Conservation (phyloP, 92 coral and sea anemone genomes). For the Phenganax stokvisi region DNA sequence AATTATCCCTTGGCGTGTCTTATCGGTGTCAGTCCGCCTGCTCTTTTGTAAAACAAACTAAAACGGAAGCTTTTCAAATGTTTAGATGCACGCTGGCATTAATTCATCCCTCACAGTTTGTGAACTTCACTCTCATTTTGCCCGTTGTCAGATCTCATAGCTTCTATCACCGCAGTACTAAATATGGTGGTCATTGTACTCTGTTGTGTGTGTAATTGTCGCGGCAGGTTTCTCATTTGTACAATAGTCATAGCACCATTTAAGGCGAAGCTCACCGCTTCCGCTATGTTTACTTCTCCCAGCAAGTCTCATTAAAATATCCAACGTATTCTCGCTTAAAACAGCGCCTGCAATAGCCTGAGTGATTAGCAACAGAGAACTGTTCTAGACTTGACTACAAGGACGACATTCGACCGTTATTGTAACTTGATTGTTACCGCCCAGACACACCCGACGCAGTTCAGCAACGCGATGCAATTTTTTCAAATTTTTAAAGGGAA, state of each 20-base stretch:
- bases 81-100: constrained; percentile 21
- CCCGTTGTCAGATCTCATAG: not conserved
- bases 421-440: too few species aligned
- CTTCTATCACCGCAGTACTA: constrained; percentile 21
- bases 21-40: constrained; percentile 12
- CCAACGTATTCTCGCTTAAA: not conserved
- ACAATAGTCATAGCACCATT: constrained; percentile 2
- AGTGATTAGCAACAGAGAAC: too few species aligned
- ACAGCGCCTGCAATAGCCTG: not conserved
- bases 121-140: constrained; percentile 7
- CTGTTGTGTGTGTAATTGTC: constrained; percentile 1
- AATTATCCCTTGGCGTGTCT: constrained; percentile 11
- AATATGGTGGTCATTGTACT: constrained; percentile 17
- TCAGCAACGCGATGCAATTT: too few species aligned
- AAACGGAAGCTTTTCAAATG: constrained; percentile 23
- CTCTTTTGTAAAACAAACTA: constrained; percentile 14
- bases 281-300: not conserved
- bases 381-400: too few species aligned
- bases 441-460: too few species aligned
- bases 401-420: too few species aligned
- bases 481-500: too few species aligned
- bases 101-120: constrained; percentile 26
- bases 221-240: constrained; percentile 13
- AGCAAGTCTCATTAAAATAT: not conserved
- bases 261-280: constrained; percentile 10